A percentile compares a stretch with the other conserved stretches of the same genome.
These are phyloP conservation scores for Graphium colonna DNA, from an alignment of 2,888 invertebrate species.

Conservation along the genomic window DNA sequence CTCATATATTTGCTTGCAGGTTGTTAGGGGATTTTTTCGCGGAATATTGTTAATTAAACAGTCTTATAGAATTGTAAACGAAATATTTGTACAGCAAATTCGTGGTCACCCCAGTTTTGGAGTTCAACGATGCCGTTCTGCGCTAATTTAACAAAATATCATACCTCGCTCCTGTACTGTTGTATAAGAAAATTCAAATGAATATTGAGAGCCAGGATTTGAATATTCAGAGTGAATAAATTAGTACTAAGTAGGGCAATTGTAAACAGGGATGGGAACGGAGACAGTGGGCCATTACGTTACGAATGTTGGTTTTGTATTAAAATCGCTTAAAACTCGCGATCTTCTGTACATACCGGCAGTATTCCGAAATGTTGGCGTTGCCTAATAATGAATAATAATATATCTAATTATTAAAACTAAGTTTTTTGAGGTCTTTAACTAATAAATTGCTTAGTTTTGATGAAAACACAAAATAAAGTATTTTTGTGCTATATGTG, in stretches of 20 bases:
- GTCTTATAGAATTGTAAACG: too few species aligned
- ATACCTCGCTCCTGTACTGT: slow-evolving; percentile 60
- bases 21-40: too few species aligned
- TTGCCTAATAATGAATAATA: too few species aligned
- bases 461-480: too few species aligned
- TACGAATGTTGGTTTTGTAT: slow-evolving; percentile 14
- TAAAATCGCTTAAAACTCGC: slow-evolving; percentile 13
- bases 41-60: too few species aligned
- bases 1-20: too few species aligned
- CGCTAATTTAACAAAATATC: slow-evolving; percentile 67
- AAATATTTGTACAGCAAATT: too few species aligned
- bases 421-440: too few species aligned
- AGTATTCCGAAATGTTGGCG: background rate
- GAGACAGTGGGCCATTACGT: slow-evolving; percentile 10
- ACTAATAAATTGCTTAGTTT: too few species aligned
- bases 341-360: slow-evolving; percentile 23
- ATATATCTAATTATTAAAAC: too few species aligned
- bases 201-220: slow-evolving; percentile 67
- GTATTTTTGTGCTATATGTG: too few species aligned
- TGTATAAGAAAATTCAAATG: slow-evolving; percentile 68
- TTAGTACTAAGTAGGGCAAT: slow-evolving; percentile 51
- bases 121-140: slow-evolving; percentile 45
- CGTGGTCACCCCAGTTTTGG: slow-evolving; percentile 39
- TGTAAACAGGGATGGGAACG: slow-evolving; percentile 21
- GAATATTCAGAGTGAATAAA: slow-evolving; percentile 77